Evolutionary conservation across 2,797 vertebrate species (phyloP).

Genomic region (Pipistrellus pipistrellus): DNA sequence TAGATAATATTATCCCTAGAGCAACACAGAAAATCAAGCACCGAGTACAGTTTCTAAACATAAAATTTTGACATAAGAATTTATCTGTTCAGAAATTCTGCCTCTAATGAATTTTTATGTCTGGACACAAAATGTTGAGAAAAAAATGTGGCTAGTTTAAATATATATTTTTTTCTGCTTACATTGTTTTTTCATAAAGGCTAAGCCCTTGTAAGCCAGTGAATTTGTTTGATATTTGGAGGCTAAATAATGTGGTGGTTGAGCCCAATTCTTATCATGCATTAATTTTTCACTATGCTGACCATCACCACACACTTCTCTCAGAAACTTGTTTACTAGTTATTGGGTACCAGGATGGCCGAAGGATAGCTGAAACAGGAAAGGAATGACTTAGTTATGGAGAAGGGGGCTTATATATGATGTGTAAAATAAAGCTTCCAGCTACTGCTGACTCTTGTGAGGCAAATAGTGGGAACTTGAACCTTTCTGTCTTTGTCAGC

Average conservation of each 20-base stretch:
- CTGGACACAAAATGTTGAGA: conserved; percentile 28
- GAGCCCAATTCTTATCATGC: not conserved
- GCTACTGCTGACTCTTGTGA: conserved; percentile 36
- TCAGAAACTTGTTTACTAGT: conserved; percentile 23
- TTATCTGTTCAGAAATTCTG: not conserved
- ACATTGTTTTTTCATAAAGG: not conserved
- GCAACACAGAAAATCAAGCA: conserved; percentile 11
- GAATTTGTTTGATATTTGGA: conserved; percentile 49
- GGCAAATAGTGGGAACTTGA: conserved; percentile 26
- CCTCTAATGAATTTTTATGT: conserved; percentile 3
- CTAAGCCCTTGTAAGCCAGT: not conserved
- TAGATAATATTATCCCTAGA: not conserved
- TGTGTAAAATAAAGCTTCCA: conserved; percentile 45
- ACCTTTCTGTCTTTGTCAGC: conserved; percentile 21
- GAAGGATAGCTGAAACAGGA: conserved; percentile 16
- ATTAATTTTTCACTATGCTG: conserved; percentile 22
- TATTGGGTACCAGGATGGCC: not conserved
- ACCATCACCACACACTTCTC: conserved; percentile 37
- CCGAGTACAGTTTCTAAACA: conserved; percentile 48
- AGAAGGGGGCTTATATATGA: conserved; percentile 39
- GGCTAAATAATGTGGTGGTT: not conserved
- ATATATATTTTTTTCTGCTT: conserved; percentile 22
- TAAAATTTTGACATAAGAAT: not conserved
- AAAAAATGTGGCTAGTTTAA: conserved; percentile 22
- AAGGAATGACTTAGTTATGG: conserved; percentile 10